Conservation (phyloP, 2,113 vertebrate genomes). For the Uria lomvia region DNA sequence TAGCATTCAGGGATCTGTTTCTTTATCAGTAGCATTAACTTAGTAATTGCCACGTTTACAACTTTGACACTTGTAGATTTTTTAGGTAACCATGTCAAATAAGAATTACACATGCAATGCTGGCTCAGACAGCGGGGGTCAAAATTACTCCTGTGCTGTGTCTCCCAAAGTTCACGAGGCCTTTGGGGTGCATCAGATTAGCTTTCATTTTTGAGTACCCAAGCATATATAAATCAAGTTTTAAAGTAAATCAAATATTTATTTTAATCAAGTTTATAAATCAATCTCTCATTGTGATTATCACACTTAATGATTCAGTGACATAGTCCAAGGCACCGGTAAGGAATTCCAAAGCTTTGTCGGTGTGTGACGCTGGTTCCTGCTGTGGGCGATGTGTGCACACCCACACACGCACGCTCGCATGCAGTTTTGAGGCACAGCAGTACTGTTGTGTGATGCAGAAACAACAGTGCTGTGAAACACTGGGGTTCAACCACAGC, state of each 20-base stretch:
- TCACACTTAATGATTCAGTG: neutral
- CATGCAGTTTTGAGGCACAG: neutral
- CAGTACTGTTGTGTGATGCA: neutral
- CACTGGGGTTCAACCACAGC: neutral
- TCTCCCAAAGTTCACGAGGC: neutral
- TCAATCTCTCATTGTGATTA: neutral
- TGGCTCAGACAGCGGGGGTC: neutral
- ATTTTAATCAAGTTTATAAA: neutral
- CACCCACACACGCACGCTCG: rapidly evolving
- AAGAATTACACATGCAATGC: neutral
- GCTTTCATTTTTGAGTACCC: neutral
- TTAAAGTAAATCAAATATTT: neutral
- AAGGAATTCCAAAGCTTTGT: neutral
- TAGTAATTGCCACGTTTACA: neutral
- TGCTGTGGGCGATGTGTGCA: neutral
- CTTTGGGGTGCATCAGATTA: neutral
- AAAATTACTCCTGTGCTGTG: neutral
- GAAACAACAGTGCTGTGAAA: neutral
- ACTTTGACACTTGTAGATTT: neutral
- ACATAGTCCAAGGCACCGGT: neutral
- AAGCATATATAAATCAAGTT: neutral
- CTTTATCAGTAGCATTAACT: neutral
- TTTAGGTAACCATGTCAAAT: neutral
- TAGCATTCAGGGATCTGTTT: neutral
- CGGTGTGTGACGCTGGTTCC: neutral